Evolutionary conservation across 1,140 invertebrate species (phyloP), one percentile per base, ranked within the genome.

Genomic region (Lysiphlebus fabarum): DNA sequence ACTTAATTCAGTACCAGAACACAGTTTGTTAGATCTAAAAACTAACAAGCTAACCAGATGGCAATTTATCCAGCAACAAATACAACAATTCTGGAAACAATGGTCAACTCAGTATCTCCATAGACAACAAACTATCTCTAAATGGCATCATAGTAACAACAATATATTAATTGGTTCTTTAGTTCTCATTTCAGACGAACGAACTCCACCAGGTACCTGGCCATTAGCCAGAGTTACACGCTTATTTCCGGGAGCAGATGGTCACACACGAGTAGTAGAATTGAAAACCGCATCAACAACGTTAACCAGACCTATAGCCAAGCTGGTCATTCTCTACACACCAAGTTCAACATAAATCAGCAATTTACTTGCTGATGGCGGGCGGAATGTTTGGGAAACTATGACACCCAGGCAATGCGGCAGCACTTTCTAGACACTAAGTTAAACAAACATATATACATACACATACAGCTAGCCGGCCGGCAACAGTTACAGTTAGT

Each of bases 191-290:
- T 47, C 14, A 6, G 44, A 54, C 1, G 54, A 59, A 1, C 10
- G 51, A 7, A 11, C 26, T 17, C 71, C 72, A 43, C 68, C 69
- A 5, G 44, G 64, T 9, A 64, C 67, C 34, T 74, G 71, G 71
- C 63, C 61, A 2, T 48, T 73, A 9, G 72, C 62, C 7, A 56
- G 64, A 11, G 53, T 75, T n/a, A 61, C 56, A 17, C 50, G 62
- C 14, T 41, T 68, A 0, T 60, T 70, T 53, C 65, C 65, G 1
- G 68, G 71, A 38, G 34, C 51, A 26, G 65, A 73, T 59, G 65
- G 64, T 26, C 48, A 69, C 41, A 55, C 59, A 5, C 62, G 74
- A n/a, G 67, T 66, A 0, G 60, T 60, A 0, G 59, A 57, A 49
- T 6, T 48, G 6, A 48, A 17, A 33, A 40, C 45, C 26, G 11